Percentiles rank a stretch among this genome's conserved stretches.
These are phyloP conservation scores for Lepidurus packardi DNA, from an alignment of 1,140 invertebrate species.

Conservation along the genomic window DNA sequence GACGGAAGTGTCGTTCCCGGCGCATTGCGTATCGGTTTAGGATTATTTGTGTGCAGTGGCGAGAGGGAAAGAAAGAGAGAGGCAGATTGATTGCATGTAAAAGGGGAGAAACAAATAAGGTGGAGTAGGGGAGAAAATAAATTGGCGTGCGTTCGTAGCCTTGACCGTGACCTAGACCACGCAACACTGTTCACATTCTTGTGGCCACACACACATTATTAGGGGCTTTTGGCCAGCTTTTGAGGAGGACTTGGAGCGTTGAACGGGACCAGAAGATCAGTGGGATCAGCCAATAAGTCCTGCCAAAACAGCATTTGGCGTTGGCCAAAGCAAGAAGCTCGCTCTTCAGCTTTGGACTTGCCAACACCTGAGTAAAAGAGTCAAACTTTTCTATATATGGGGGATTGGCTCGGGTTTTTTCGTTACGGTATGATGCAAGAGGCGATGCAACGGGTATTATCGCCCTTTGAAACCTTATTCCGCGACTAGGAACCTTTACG, in stretches of 20 bases:
- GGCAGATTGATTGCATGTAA: neutral
- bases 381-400: neutral
- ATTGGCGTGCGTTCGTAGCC: slow-evolving; percentile 17
- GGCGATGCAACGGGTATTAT: no score
- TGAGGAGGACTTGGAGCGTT: neutral
- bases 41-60: neutral
- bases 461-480: no score
- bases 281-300: slow-evolving; percentile 6
- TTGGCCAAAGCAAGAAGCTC: neutral
- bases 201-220: neutral
- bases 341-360: neutral
- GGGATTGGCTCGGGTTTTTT: neutral
- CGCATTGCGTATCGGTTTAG: no score
- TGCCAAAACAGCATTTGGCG: slow-evolving; percentile 9
- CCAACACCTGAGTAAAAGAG: neutral
- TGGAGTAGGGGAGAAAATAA: neutral
- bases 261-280: neutral
- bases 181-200: slow-evolving; percentile 5
- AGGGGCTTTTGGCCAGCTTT: neutral
- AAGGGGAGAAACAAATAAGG: neutral
- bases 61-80: neutral
- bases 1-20: no score
- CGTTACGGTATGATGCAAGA: no score
- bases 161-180: slow-evolving; percentile 13
- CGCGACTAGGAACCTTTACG: no score